Base-by-base conservation (phyloP, 2,888 invertebrate species). In the Empis livida region DNA sequence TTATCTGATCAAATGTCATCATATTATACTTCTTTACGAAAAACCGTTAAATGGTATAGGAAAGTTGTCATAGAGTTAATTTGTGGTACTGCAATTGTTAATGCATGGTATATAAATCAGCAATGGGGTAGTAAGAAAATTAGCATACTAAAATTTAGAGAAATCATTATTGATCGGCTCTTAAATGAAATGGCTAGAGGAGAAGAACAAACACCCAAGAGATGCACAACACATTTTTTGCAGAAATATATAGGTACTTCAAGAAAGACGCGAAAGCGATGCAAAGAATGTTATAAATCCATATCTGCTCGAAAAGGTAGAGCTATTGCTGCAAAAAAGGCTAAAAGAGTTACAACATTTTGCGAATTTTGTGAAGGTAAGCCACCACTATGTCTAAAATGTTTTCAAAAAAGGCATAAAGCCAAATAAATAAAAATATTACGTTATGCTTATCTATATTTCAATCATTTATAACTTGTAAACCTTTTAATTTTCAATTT, bases 1-100 rank as follows among this genome's bases (percentile, higher is more conserved):
- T 27, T 27, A 27, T 27, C 23, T 27, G 23, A 27, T 27, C 23
- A 27, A 27, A 6, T 27, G 20, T 17, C 43, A 35, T 17, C 32
- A 44, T 35, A 35, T 35, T 45, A 45, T 39, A 45, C 27, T 45
- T 23, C 44, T 30, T 38, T 45, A 20, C 37, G 44, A 39, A 45
- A 39, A 45, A 39, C 44, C 38, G 37, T 44, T 32, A 32, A 32
- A 35, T 20, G 20, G 20, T 20, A 20, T 20, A 20, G 20, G 20
- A 20, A 20, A 20, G 20, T 20, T 20, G 20, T 20, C 20, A 20
- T 20, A 20, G 20, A 20, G 20, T 20, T 20, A 20, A 20, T 20
- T 20, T 20, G 3, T 20, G 20, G 20, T 20, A 20, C 20, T 20
- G 20, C 20, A 20, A 20, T 20, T 20, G 20, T 20, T 20, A 20